Base-by-base conservation (phyloP, 2,888 invertebrate species). In the Drosophila macrospina region DNA sequence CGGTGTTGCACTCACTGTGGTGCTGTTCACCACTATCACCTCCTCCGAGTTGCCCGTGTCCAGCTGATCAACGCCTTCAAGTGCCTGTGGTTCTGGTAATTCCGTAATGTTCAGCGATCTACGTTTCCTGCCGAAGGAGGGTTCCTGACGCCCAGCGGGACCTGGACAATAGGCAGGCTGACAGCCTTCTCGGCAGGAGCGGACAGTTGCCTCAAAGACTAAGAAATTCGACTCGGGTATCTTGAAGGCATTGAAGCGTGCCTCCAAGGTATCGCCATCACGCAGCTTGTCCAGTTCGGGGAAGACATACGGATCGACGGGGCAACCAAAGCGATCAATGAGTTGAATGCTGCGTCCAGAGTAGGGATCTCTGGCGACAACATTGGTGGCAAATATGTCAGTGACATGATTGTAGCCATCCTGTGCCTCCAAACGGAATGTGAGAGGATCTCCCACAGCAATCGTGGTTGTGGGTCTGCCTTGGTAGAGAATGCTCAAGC, bases 181-280 rank as follows among this genome's bases (percentile, higher is more conserved):
- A 88, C 98, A 98, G 6, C 97, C 97, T 51, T 97, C 97, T 41
- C 97, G 93, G 84, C 98, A 98, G 0, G 97, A 97, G 61, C 96
- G 93, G 0, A 98, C 98, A 0, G 97, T 98, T 0, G 98, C 98
- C 92, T 98, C 98, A 88, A 98, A 98, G 0, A 98, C 97, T 79
- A 98, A 92, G 93, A 97, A 97, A 92, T 98, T 98, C 0, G 98
- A 98, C 92, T 98, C 98, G 0, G 98, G 98, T 75, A 98, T 97
- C 92, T 98, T 98, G 91, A 98, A 98, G 0, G 98, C 98, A 91
- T 98, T 97, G 91, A 98, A 98, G 85, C 97, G 94, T 0, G 98
- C 97, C 93, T 98, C 97, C 55, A 98, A 92, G 4, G 96, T 97
- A 89, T 97, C 97, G 0, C 97, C 96, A 83, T 95, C 97, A 24